These are phyloP conservation scores for Pyrgilauda ruficollis DNA, from an alignment of 2,113 vertebrate genomes.

Conservation along the genomic window DNA sequence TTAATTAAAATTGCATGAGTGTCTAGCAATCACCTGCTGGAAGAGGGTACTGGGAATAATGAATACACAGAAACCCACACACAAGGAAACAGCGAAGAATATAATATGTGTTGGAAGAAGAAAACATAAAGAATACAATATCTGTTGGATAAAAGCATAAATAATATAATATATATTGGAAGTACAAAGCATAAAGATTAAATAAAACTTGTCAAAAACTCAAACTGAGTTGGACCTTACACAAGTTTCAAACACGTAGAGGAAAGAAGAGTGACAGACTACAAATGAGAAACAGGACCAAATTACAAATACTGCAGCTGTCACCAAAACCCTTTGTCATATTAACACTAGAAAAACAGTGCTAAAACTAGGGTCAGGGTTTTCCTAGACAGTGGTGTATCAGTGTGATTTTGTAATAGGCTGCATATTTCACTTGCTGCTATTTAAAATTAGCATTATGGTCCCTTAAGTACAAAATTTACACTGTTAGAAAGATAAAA, in stretches of 20 bases:
- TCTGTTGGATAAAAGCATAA: not conserved
- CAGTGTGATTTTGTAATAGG: not conserved
- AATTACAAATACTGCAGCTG: not conserved
- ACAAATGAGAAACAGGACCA: not conserved
- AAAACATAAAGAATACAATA: not conserved
- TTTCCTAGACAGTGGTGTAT: not conserved
- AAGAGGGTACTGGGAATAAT: not conserved
- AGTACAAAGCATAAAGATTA: not conserved
- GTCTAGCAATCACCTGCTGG: not conserved
- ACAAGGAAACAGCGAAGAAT: not conserved
- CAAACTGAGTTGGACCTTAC: not conserved
- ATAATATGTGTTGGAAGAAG: not conserved
- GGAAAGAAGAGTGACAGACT: not conserved
- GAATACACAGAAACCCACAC: not conserved
- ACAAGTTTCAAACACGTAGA: not conserved
- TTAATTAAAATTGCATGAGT: not conserved
- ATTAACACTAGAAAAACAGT: not conserved
- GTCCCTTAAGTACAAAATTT: not conserved
- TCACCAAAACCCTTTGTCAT: not conserved
- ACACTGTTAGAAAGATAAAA: fast-evolving
- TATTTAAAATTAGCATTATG: not conserved
- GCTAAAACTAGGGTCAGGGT: not conserved
- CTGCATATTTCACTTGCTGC: not conserved
- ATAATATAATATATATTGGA: not conserved
- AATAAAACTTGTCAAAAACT: not conserved